Evolutionary conservation across 2,113 vertebrate genomes (phyloP).

Genomic region (Ctenodactylus gundi): DNA sequence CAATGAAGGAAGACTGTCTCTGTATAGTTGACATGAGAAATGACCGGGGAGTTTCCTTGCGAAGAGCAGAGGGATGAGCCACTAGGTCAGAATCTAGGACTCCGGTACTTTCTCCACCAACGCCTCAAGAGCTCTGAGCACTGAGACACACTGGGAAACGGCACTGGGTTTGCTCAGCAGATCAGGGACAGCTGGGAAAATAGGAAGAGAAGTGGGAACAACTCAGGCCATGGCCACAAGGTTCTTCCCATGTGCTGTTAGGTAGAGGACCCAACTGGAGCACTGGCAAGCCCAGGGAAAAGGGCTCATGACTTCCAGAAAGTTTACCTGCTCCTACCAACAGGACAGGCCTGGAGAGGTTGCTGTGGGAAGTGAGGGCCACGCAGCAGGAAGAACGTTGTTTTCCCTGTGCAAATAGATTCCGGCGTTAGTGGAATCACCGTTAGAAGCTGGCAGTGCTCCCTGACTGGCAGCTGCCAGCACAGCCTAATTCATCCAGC

Average conservation of each 20-base stretch:
- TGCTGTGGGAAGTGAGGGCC: neutral
- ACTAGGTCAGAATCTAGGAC: neutral
- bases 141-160: neutral
- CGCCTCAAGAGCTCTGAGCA: neutral
- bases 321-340: neutral
- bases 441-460: slow-evolving; percentile 52
- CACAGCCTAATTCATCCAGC: slow-evolving; percentile 64
- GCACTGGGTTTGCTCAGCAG: neutral
- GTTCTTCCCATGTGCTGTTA: neutral
- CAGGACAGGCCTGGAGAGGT: neutral
- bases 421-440: slow-evolving; percentile 1
- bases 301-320: neutral
- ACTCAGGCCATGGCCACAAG: neutral
- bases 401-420: neutral
- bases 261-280: neutral
- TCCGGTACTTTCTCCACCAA: neutral
- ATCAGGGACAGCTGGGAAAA: neutral
- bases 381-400: neutral
- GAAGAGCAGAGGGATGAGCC: neutral
- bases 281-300: neutral
- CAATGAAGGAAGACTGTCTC: neutral
- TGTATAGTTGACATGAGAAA: neutral
- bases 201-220: neutral
- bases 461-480: slow-evolving; percentile 68
- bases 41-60: neutral